Evolutionary conservation across 2,113 vertebrate species (phyloP).

Genomic region (Leucoraja erinaceus): DNA sequence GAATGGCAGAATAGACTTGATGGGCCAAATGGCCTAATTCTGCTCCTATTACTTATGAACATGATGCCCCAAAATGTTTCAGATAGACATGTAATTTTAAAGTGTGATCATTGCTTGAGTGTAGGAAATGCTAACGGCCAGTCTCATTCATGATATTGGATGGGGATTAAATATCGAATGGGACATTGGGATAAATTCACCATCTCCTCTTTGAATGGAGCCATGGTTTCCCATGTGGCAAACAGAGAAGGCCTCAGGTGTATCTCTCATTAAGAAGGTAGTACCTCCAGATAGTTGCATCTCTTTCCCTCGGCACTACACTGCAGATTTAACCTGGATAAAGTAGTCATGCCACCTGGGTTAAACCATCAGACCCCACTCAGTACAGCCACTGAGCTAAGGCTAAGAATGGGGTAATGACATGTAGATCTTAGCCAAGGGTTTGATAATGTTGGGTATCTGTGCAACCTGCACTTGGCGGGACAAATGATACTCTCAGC

Average conservation of each 20-base stretch:
- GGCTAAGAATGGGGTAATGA: too few relatives aligned
- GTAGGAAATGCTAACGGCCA: neutral
- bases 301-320: neutral
- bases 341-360: neutral
- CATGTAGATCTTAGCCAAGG: too few relatives aligned
- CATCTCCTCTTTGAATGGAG: neutral
- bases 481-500: too few relatives aligned
- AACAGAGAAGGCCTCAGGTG: neutral
- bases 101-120: neutral
- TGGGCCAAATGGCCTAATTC: too few relatives aligned
- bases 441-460: too few relatives aligned
- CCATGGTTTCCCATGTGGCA: neutral
- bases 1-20: too few relatives aligned
- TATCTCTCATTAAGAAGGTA: neutral
- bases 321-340: neutral
- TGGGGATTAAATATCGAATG: neutral
- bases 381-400: neutral
- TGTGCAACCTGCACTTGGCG: too few relatives aligned
- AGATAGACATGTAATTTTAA: neutral
- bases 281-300: neutral
- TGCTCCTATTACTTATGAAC: too few relatives aligned
- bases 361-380: neutral
- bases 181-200: neutral
- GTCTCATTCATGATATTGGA: neutral
- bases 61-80: neutral